Conservation (phyloP, 64 coral and sea anemone genomes). For the Montipora capricornis region DNA sequence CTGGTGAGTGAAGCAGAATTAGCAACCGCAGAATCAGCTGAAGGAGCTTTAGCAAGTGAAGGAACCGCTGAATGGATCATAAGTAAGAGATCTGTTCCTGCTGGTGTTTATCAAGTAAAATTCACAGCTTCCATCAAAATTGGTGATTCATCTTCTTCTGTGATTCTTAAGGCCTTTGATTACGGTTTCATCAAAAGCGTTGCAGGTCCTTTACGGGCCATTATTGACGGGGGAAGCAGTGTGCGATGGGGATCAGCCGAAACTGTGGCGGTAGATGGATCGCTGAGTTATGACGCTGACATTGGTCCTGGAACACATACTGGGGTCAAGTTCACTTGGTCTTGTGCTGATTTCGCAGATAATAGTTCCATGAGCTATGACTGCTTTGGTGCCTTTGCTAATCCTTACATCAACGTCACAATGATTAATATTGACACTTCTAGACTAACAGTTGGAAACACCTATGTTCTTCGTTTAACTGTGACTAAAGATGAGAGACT, state of each 20-base stretch:
- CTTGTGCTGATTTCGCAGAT: not conserved
- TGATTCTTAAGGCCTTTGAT: conserved; percentile 1
- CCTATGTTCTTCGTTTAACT: not conserved
- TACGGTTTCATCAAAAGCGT: conserved; percentile 34
- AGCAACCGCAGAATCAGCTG: not conserved
- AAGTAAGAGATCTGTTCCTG: not conserved
- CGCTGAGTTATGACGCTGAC: conserved; percentile 22
- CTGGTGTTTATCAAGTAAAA: conserved; percentile 16
- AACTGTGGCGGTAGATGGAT: conserved; percentile 2
- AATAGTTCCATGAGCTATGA: not conserved
- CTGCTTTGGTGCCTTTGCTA: conserved; percentile 18
- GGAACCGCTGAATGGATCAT: conserved; percentile 33
- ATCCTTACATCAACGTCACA: not conserved
- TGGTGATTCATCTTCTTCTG: not conserved
- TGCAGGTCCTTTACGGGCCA: not conserved
- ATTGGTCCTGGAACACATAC: conserved; percentile 20
- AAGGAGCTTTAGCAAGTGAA: not conserved
- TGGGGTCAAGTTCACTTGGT: conserved; percentile 5
- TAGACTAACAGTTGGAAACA: not conserved
- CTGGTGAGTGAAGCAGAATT: conserved; percentile 1
- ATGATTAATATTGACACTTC: not conserved
- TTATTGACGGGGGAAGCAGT: conserved; percentile 42
- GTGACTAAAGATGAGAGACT: conserved; percentile 18
- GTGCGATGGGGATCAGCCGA: conserved; percentile 17
- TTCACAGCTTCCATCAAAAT: not conserved